A percentile compares a stretch with the other conserved stretches of the same genome.
Conservation (phyloP, 2,888 invertebrate genomes). For the Latrodectus elegans region DNA sequence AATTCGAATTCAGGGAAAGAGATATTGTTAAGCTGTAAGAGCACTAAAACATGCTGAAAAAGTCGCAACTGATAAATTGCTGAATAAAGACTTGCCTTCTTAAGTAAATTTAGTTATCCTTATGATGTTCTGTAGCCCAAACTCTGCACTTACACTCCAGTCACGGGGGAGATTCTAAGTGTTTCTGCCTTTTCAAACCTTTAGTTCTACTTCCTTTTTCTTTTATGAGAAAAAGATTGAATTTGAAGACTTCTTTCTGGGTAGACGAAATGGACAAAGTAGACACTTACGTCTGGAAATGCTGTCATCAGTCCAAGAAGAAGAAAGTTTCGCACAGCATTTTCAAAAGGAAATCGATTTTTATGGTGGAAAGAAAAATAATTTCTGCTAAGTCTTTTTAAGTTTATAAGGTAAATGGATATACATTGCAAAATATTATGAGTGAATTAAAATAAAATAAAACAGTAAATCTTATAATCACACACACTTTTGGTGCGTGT, state of each 20-base stretch:
- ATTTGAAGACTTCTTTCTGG: constrained; percentile 18
- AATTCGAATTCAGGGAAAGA: neutral
- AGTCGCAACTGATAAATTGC: neutral
- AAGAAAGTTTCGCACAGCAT: constrained; percentile 8
- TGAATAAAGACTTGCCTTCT: constrained; percentile 1
- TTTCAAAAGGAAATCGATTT: neutral
- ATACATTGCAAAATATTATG: no score
- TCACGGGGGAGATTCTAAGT: neutral
- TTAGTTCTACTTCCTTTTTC: constrained; percentile 6
- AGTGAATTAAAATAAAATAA: no score
- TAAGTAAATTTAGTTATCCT: neutral
- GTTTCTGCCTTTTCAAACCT: constrained; percentile 2
- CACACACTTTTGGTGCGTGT: no score
- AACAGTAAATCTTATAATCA: no score
- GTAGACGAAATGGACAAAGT: constrained; percentile 26
- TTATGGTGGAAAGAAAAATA: neutral
- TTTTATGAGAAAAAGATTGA: constrained; percentile 18
- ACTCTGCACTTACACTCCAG: neutral
- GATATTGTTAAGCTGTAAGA: neutral
- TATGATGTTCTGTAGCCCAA: neutral
- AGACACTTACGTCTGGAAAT: constrained; percentile 16
- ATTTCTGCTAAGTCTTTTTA: neutral
- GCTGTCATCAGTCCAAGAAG: constrained; percentile 11
- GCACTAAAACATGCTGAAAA: neutral
- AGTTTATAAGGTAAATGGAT: no score